Evolutionary conservation across 2,113 vertebrate genomes (phyloP), one percentile per base, ranked within the genome.

Genomic region (Cryptomyrus ogoouensis): DNA sequence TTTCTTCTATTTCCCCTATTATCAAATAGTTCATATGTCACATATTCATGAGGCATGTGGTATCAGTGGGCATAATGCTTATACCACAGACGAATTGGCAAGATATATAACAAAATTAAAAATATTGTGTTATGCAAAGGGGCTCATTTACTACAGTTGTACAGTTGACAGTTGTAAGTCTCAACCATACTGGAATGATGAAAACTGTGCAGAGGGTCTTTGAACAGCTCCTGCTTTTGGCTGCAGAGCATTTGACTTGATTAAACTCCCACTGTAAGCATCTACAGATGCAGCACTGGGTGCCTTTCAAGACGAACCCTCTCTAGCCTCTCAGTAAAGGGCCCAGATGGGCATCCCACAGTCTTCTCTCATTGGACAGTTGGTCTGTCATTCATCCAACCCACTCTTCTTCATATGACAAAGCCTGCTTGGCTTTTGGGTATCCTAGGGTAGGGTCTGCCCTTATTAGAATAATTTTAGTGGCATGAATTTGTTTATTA

Each of bases 191-290:
- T 50, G 83, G 44, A 86, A 49, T 13, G 47, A 50, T 86, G 6
- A 86, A 47, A 47, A 31, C 5, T 15, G 4, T 50, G 83, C 21
- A 47, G 83, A 31, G 83, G 83, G 15, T 35, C 74, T 80, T 50
- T 24, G 44, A 86, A 86, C 44, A 86, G 46, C 44, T 47, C 83
- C 83, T 50, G n/a, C 83, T 49, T n/a, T 49, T 86, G 83, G 83
- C 83, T 86, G 35, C 21, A 47, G 83, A 85, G 3, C 39, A 21
- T 85, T 86, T 47, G 24, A 50, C 47, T 27, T n/a, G 24, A 49
- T 50, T 27, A 50, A 86, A 86, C 1, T 86, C 83, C 44, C 24
- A 7, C 74, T 80, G 74, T 42, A 80, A 80, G 35, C 4, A 80
- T 50, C 83, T 50, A 24, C 46, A 86, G 24, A 49, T n/a, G 12